Evolutionary conservation across 2,888 invertebrate genomes (phyloP).

Genomic region (Philonicus albiceps): DNA sequence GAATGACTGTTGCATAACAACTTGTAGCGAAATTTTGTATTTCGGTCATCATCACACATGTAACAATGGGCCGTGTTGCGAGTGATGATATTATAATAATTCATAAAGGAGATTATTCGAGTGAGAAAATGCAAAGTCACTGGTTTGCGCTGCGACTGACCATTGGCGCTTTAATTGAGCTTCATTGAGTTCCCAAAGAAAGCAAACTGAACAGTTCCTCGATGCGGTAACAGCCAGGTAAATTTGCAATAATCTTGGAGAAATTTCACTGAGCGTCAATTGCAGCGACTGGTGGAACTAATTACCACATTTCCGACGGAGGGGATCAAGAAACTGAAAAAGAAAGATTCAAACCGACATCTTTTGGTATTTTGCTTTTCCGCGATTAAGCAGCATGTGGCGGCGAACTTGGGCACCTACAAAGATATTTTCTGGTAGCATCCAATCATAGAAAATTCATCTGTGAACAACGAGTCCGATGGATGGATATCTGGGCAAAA

Average conservation of each 20-base stretch:
- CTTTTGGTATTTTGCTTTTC: neutral
- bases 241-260: neutral
- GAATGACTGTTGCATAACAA: neutral
- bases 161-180: neutral
- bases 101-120: neutral
- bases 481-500: neutral
- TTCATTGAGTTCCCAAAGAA: neutral
- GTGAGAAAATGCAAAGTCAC: neutral
- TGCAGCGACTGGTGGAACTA: conserved; percentile 1
- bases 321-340: neutral
- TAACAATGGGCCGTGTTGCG: neutral
- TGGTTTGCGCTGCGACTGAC: neutral
- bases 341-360: neutral
- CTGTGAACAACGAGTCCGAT: neutral
- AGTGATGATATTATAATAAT: neutral
- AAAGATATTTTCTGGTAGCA: neutral
- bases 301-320: neutral
- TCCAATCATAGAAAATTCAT: neutral
- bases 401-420: neutral
- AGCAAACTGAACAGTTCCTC: neutral
- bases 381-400: neutral
- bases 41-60: neutral
- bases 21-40: neutral
- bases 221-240: neutral
- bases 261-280: neutral